These are phyloP conservation scores for Octodonta nipae DNA, from an alignment of 2,888 invertebrate species.

Conservation along the genomic window DNA sequence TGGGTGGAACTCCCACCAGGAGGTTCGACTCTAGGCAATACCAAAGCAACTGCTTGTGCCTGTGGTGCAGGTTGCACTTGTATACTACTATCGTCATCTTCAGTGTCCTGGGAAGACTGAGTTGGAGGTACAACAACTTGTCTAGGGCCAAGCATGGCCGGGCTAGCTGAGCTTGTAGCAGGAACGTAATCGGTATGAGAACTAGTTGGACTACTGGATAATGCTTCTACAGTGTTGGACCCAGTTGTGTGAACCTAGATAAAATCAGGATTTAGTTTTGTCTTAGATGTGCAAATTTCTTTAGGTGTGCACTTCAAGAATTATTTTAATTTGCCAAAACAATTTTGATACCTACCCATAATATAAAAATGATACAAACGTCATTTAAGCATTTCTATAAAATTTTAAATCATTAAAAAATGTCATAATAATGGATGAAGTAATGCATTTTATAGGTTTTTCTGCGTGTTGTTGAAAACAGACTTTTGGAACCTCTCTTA, in stretches of 20 bases:
- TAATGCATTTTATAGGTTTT: no score
- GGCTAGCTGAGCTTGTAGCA: conserved; percentile 60
- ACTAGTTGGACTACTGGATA: conserved; percentile 58
- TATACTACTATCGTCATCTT: conserved; percentile 34
- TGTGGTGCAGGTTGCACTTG: conserved; percentile 29
- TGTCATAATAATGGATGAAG: no score
- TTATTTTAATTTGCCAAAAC: no score
- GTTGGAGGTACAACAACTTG: conserved; percentile 55
- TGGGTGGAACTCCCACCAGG: conserved; percentile 37
- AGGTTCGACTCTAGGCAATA: conserved; percentile 56
- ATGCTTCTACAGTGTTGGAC: conserved; percentile 36
- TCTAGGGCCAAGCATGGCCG: conserved; percentile 38
- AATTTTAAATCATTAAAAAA: no score
- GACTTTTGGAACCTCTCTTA: no score
- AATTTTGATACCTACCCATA: no score
- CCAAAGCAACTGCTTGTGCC: conserved; percentile 55
- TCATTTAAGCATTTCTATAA: no score
- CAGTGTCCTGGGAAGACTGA: conserved; percentile 43
- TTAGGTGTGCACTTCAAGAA: no score
- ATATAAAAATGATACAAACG: no score
- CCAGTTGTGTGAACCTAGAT: conserved; percentile 43
- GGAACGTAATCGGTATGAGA: conserved; percentile 76
- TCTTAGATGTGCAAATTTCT: no score
- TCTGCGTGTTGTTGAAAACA: no score
- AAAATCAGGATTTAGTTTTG: no score